Percentiles rank a stretch among this genome's conserved stretches.
Conservation (phyloP, 2,797 vertebrate genomes). For the Percopsis omiscomaycus region DNA sequence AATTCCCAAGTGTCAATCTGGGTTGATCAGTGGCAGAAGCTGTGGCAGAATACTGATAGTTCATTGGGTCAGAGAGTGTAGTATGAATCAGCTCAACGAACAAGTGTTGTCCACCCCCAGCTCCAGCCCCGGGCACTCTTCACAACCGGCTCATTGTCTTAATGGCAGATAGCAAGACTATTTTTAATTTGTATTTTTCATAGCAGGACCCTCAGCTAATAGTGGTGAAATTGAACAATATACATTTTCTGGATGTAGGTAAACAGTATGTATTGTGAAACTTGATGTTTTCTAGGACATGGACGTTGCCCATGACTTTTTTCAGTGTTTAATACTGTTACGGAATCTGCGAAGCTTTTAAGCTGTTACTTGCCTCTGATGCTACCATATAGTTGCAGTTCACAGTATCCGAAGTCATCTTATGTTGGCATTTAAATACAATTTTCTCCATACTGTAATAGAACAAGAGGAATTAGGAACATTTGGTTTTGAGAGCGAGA, state of each 20-base stretch:
- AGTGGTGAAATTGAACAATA: constrained; percentile 17
- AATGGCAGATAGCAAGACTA: constrained; percentile 37
- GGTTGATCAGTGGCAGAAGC: constrained; percentile 54
- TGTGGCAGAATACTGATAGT: constrained; percentile 57
- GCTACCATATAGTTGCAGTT: constrained; percentile 34
- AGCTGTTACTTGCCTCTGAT: constrained; percentile 18
- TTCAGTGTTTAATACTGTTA: constrained; percentile 27
- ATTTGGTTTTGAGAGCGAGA: constrained; percentile 24
- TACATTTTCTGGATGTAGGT: constrained; percentile 5
- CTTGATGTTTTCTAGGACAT: constrained; percentile 11
- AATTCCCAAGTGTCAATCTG: constrained; percentile 64
- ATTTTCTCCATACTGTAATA: constrained; percentile 34
- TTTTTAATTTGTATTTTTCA: constrained; percentile 29
- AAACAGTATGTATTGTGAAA: background rate
- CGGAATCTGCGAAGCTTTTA: constrained; percentile 29
- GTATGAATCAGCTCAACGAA: constrained; percentile 68
- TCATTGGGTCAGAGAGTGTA: constrained; percentile 62
- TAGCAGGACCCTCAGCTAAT: constrained; percentile 35
- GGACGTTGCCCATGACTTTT: background rate
- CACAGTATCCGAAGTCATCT: constrained; percentile 18
- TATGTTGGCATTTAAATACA: constrained; percentile 10
- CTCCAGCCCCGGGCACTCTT: constrained; percentile 35
- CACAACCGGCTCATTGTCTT: constrained; percentile 42
- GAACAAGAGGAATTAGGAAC: background rate
- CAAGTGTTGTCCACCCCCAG: constrained; percentile 48